Percentiles rank a stretch among this genome's conserved stretches.
Conservation (phyloP, 2,888 invertebrate species). For the Parthenolecanium corni region DNA sequence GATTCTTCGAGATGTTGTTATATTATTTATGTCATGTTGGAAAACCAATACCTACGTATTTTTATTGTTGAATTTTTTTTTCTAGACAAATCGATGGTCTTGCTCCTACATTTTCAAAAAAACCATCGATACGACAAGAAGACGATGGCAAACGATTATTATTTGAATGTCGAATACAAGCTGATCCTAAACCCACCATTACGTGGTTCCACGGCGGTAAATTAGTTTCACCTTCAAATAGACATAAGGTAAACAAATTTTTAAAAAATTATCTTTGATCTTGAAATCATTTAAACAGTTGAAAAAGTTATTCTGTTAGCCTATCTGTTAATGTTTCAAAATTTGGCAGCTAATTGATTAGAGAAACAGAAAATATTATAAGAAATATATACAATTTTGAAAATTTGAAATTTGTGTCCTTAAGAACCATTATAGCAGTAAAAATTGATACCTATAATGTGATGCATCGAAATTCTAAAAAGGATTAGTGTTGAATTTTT, state of each 20-base stretch:
- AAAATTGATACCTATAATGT: too few relatives aligned
- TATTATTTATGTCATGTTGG: too few relatives aligned
- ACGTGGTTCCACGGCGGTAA: constrained; percentile 81
- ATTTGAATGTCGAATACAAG: constrained; percentile 89
- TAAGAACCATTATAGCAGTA: too few relatives aligned
- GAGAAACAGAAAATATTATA: too few relatives aligned
- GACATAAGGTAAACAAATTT: constrained; percentile 61
- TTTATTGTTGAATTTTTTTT: neutral
- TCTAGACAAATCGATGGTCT: constrained; percentile 92
- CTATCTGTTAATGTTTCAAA: too few relatives aligned
- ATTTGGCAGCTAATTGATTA: too few relatives aligned
- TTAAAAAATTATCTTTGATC: neutral
- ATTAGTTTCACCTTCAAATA: constrained; percentile 64
- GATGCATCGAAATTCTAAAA: too few relatives aligned
- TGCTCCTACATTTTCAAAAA: constrained; percentile 95
- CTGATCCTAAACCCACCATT: constrained; percentile 80
- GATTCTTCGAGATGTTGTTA: too few relatives aligned
- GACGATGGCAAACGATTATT: constrained; percentile 87
- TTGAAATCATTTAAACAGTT: neutral
- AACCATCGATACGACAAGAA: constrained; percentile 92
- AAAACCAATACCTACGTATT: too few relatives aligned
- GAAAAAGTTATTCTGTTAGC: neutral
- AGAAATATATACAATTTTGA: too few relatives aligned
- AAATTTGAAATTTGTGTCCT: too few relatives aligned
- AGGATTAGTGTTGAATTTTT: too few relatives aligned